Evolutionary conservation across 2,113 vertebrate genomes (phyloP).

Genomic region (Anolis sagrei): DNA sequence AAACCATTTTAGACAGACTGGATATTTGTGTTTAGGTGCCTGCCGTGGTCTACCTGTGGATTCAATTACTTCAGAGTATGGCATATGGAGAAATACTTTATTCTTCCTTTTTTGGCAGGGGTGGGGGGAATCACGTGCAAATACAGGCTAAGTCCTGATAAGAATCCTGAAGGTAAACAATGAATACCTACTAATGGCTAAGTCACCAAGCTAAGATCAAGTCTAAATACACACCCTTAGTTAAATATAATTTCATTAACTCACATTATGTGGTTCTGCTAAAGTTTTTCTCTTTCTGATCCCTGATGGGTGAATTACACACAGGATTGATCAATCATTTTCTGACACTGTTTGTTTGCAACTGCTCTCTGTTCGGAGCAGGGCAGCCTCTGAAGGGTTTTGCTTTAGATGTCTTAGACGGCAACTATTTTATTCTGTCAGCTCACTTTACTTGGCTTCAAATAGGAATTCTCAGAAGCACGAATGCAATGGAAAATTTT

Average conservation of each 20-base stretch:
- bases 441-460: background rate
- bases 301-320: slow-evolving; percentile 75
- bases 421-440: background rate
- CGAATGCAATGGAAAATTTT: background rate
- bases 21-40: slow-evolving; percentile 72
- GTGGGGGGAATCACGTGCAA: slow-evolving; percentile 82
- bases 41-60: slow-evolving; percentile 76
- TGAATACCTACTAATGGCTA: slow-evolving; percentile 89
- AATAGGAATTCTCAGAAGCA: background rate
- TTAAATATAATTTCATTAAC: slow-evolving; percentile 86
- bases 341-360: slow-evolving; percentile 63
- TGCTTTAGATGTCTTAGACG: slow-evolving; percentile 6
- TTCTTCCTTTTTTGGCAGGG: background rate
- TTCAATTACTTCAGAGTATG: slow-evolving; percentile 76
- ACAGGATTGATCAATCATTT: slow-evolving; percentile 75
- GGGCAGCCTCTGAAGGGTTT: slow-evolving; percentile 30
- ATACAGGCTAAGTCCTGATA: slow-evolving; percentile 85
- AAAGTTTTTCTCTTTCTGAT: slow-evolving; percentile 69
- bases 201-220: slow-evolving; percentile 86
- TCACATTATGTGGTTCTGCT: slow-evolving; percentile 76
- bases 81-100: slow-evolving; percentile 76
- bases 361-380: slow-evolving; percentile 47
- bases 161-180: slow-evolving; percentile 86
- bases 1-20: slow-evolving; percentile 71
- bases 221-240: slow-evolving; percentile 85